Evolutionary conservation across 35 echinoderm and acorn worm species (phyloP), one percentile per base, ranked within the genome.

Genomic region (Ptychodera flava): DNA sequence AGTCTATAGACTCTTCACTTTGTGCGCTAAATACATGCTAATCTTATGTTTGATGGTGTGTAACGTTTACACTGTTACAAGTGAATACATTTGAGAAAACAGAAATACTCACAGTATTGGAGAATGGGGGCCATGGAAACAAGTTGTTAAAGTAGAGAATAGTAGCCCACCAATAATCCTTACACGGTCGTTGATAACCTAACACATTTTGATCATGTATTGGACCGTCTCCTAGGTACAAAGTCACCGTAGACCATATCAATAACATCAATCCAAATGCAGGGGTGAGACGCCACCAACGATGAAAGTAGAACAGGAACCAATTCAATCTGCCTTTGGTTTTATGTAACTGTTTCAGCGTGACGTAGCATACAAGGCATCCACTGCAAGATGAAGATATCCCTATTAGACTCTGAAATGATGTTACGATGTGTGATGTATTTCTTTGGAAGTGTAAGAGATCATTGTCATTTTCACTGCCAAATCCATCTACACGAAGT

Each of bases 281-380:
- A 31, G 87, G 87, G 35, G 87, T 89, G 1, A 89, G 87, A 77
- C 87, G 87, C 80, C 87, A 89, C 34, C 81, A 89, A 10, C 87
- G 87, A 77, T 89, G 87, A 32, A 89, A 89, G 33, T 83, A 82
- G 79, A 83, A 89, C 78, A 89, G 45, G 1, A 77, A 12, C 87
- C 87, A 89, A 36, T 89, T 89, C 87, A 89, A 38, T 30, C 75
- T 83, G 1, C 87, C 87, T 16, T 89, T 83, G 16, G 87, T 85
- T 83, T 89, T 89, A 33, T 28, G 15, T 0, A 89, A 36, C 27
- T 81, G 80, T 37, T 85, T 83, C n/a, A 89, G n/a, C 0, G 87
- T 82, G 30, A 83, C 30, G 87, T 89, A 89, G 33, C 79, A 64
- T 28, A 89, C 79, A 0, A 89, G 80, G 29, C 80, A 36, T 31